phyloP scores from a whole-genome alignment of 2,113 vertebrate genomes.

The Apaloderma vittatum region DNA sequence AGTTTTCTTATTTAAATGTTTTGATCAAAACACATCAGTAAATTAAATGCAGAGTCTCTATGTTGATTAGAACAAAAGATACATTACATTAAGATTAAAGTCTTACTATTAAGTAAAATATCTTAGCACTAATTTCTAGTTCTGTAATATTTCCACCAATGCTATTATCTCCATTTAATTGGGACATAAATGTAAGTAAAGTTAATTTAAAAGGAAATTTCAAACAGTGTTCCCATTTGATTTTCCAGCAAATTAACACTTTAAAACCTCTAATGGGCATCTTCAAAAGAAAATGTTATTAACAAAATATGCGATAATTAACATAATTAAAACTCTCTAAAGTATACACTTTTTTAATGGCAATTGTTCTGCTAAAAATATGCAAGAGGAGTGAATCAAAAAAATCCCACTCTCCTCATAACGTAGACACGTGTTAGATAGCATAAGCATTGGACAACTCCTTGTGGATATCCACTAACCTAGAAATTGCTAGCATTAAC shows the following conservation, averaged over 20 bases:
- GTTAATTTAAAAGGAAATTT: slow-evolving; percentile 79
- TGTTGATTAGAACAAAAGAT: slow-evolving; percentile 43
- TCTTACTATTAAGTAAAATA: slow-evolving; percentile 52
- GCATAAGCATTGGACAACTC: slow-evolving; percentile 41
- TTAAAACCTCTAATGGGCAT: slow-evolving; percentile 74
- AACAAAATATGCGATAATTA: slow-evolving; percentile 79
- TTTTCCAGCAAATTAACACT: slow-evolving; percentile 76
- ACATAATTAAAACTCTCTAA: slow-evolving; percentile 70
- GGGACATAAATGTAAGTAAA: slow-evolving; percentile 77
- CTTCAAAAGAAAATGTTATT: slow-evolving; percentile 78
- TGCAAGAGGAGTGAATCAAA: slow-evolving; percentile 46
- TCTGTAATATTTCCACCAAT: slow-evolving; percentile 73
- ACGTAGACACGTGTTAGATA: background rate
- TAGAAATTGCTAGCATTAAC: slow-evolving; percentile 14
- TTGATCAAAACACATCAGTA: slow-evolving; percentile 38
- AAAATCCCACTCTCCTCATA: slow-evolving; percentile 37
- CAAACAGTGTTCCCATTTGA: slow-evolving; percentile 67
- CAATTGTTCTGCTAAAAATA: slow-evolving; percentile 58
- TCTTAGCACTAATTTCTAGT: slow-evolving; percentile 48
- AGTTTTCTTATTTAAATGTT: background rate
- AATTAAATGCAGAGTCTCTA: background rate
- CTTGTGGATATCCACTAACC: slow-evolving; percentile 8
- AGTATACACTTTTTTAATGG: slow-evolving; percentile 39
- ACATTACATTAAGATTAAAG: slow-evolving; percentile 38
- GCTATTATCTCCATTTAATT: slow-evolving; percentile 68